Evolutionary conservation across 1,140 invertebrate species (phyloP), one percentile per base, ranked within the genome.

Genomic region (Zaprionus africanus): DNA sequence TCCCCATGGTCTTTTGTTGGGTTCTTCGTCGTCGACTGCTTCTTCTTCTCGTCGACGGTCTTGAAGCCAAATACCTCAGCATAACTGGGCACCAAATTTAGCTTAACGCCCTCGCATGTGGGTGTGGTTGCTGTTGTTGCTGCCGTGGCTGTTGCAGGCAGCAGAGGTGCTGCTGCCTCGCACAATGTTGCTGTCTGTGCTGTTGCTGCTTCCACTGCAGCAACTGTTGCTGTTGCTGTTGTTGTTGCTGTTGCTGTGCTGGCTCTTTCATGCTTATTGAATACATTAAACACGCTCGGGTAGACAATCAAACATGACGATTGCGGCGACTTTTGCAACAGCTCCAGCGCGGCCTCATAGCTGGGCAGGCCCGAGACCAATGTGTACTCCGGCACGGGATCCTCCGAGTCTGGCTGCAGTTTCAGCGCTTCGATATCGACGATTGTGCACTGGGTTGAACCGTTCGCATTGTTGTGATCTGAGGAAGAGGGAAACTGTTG

Each of bases 311-410:
- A 76, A 61, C 91, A 92, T 49, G 86, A 84, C 34, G 84, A 90
- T 68, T 83, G 70, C 22, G 91, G 84, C 22, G 82, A 68, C 61
- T 92, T 92, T 22, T 92, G 88, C 73, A 94, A 82, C 73, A 94
- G 92, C 78, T 94, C 93, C 60, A 95, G 81, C 0, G 95, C 95
- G 65, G 95, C 94, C 41, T 95, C 94, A 82, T 95, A 95, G 26
- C 93, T 94, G 12, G 95, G 95, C 38, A 95, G 78, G 22, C 95
- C 95, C 12, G 95, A 95, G 38, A 95, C 95, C 31, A 95, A 91
- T 6, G 94, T 95, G 83, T 95, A 95, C 71, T 94, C 94, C 5
- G 95, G 95, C 58, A 95, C 91, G 1, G 94, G 94, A 78, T 95
- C 95, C 58, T 92, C 91, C 7, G 75, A 6, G 58, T 92, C 87